These are phyloP conservation scores for Phortica okadai DNA, from an alignment of 2,888 invertebrate genomes.

Conservation along the genomic window DNA sequence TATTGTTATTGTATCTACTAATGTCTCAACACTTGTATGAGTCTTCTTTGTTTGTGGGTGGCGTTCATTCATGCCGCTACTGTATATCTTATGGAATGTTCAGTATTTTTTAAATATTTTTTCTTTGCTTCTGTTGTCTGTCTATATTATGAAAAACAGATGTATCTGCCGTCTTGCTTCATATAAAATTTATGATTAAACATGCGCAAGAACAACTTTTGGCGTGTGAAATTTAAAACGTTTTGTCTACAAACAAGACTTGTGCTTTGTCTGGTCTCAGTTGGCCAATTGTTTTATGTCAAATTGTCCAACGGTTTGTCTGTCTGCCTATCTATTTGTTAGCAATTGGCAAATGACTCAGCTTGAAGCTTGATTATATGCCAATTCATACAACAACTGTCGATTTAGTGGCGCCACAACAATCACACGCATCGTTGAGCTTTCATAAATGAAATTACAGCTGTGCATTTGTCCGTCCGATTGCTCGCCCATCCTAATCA, in stretches of 20 bases:
- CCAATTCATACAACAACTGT: neutral
- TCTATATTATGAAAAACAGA: conserved; percentile 44
- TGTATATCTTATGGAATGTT: neutral
- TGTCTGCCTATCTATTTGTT: no score
- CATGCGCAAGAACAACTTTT: neutral
- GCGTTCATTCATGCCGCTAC: neutral
- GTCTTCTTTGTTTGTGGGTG: neutral
- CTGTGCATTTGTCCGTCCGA: neutral
- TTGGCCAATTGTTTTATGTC: no score
- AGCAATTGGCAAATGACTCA: neutral
- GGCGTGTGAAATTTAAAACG: no score
- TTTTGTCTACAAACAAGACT: no score
- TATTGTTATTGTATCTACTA: conserved; percentile 9
- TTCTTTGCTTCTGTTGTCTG: conserved; percentile 33
- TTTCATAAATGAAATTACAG: neutral
- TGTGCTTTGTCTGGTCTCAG: no score
- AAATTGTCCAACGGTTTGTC: no score
- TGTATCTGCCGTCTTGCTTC: neutral
- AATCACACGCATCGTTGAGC: neutral
- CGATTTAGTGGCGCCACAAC: neutral
- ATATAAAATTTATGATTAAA: neutral
- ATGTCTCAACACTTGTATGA: neutral
- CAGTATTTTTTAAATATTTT: neutral
- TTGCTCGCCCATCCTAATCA: neutral
- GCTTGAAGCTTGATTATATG: neutral